phyloP scores from a whole-genome alignment of 1,140 invertebrate genomes.

The Nixonia krombeini region DNA sequence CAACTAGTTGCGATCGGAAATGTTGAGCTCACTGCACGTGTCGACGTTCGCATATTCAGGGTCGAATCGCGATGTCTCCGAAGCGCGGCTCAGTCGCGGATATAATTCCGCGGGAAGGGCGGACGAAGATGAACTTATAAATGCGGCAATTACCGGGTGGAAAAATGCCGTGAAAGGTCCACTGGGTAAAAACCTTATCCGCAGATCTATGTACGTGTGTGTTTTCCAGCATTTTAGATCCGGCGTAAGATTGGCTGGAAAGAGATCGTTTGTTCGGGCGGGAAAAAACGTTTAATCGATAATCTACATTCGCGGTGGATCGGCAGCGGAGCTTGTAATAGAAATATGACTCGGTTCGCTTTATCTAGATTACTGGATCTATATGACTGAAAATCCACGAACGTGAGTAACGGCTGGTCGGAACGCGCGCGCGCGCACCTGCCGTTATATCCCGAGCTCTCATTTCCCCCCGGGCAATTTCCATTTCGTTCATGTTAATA shows the following conservation, averaged over 20 bases:
- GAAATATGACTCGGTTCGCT: slow-evolving; percentile 48
- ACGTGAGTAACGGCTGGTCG: slow-evolving; percentile 9
- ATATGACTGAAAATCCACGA: slow-evolving; percentile 31
- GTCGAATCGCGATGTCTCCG: no score
- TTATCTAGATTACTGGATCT: slow-evolving; percentile 58
- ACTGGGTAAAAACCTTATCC: slow-evolving; percentile 8
- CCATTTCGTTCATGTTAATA: slow-evolving; percentile 32
- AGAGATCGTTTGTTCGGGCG: background rate
- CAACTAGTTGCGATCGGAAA: no score
- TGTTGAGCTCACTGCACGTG: no score
- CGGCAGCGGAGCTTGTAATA: slow-evolving; percentile 28
- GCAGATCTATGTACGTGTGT: slow-evolving; percentile 2
- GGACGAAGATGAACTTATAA: no score
- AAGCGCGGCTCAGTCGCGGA: no score
- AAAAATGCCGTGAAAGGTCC: no score
- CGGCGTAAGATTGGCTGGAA: background rate
- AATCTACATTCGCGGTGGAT: slow-evolving; percentile 5
- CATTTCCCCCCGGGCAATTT: slow-evolving; percentile 13
- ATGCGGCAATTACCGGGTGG: no score
- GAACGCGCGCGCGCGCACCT: slow-evolving; percentile 8
- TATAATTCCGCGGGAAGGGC: no score
- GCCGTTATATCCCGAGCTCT: slow-evolving; percentile 11
- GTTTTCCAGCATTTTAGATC: slow-evolving; percentile 9
- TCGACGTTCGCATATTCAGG: no score
- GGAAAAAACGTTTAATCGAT: background rate